Evolutionary conservation across 2,888 invertebrate species (phyloP).

Genomic region (Netelia fuscicornis): DNA sequence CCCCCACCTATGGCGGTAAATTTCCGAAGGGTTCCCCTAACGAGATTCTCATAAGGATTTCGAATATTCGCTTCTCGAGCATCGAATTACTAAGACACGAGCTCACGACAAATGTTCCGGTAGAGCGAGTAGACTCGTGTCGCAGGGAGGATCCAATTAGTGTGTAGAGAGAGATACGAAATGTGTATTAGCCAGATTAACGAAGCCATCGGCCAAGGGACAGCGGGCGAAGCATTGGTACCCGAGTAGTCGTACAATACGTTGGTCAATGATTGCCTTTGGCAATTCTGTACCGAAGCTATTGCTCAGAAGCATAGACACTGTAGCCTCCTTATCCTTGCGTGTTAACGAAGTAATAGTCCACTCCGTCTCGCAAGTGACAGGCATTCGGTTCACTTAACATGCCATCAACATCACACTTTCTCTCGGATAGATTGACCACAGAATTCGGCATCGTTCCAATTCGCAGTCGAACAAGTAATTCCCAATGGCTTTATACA

Average conservation of each 20-base stretch:
- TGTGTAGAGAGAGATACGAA: slow-evolving; percentile 38
- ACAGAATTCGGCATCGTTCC: background rate
- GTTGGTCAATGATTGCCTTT: slow-evolving; percentile 22
- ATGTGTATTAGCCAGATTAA: slow-evolving; percentile 44
- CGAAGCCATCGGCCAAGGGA: slow-evolving; percentile 31
- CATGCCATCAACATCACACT: background rate
- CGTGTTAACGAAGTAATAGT: slow-evolving; percentile 25
- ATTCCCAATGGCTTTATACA: slow-evolving; percentile 14
- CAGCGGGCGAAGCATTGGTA: slow-evolving; percentile 33
- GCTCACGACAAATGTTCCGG: slow-evolving; percentile 8
- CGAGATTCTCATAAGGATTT: no score
- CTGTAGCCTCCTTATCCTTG: slow-evolving; percentile 27
- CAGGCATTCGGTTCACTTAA: slow-evolving; percentile 1
- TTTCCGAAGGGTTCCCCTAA: no score
- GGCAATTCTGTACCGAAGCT: slow-evolving; percentile 15
- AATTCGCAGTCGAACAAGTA: slow-evolving; percentile 3
- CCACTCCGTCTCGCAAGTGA: background rate
- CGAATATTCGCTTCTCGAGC: no score
- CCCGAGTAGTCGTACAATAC: background rate
- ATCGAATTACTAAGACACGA: slow-evolving; percentile 35
- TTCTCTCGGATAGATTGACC: background rate
- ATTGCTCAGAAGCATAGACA: slow-evolving; percentile 22
- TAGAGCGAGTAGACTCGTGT: background rate
- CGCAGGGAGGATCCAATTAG: slow-evolving; percentile 52
- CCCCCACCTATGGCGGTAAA: no score